Base-by-base conservation (phyloP, 1,140 invertebrate genomes). In the Oppia nitens region DNA sequence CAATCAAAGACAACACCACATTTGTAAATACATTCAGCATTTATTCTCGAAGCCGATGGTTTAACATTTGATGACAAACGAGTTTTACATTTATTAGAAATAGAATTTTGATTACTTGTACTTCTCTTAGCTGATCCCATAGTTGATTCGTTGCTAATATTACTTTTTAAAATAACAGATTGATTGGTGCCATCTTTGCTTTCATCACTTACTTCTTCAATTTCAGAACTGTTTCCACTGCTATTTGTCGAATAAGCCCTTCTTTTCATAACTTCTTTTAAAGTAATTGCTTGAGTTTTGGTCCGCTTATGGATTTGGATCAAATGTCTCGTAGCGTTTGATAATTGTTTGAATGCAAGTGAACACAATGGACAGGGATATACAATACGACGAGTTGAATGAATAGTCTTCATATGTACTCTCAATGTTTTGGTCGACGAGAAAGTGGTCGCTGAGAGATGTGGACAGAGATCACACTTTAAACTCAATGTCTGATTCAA, bases 291-390 rank as follows among this genome's bases (percentile, higher is more conserved):
- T 53, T 72, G 66, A 2, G 65, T 56, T 32, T 68, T 65, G 24
- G 63, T 60, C 52, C 71, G 71, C 17, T 70, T 66, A 62, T 73
- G 72, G 27, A 62, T 64, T 1, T 57, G 61, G n/a, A 62, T 62
- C n/a, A 73, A 49, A 60, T 73, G 72, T 25, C 70, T 55, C 1
- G 66, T 69, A 1, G 70, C 63, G 11, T 69, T 67, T 63, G 64
- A 70, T 29, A 73, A 66, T 53, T 71, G 67, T 27, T 65, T 64
- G 61, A 73, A 74, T 0, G 55, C 62, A 24, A 65, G 65, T 12
- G 64, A 63, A 61, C 73, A 74, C 53, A 68, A 67, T 6, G 67
- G 66, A 61, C 73, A 74, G 1, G 68, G 70, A 57, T 66, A 72
- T 60, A 69, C 67, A 1, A 62, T 60, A 12, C 68, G 55, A 45